Evolutionary conservation across 1,140 invertebrate species (phyloP).

Genomic region (Megalonaias nervosa): DNA sequence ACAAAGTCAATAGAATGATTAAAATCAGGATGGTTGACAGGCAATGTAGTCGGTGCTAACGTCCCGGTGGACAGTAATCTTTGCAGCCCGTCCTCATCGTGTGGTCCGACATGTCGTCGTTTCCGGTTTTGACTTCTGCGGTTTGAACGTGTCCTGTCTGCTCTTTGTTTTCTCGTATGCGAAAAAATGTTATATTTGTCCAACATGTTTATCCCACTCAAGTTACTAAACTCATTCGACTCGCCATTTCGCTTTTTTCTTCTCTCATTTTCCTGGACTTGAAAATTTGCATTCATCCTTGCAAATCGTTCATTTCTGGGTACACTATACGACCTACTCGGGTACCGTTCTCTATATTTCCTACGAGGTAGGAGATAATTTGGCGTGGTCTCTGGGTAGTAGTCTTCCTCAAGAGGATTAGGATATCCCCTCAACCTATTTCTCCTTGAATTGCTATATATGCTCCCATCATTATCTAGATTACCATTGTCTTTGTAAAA

Average conservation of each 20-base stretch:
- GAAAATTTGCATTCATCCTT: too few species aligned
- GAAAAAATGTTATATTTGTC: constrained; percentile 11
- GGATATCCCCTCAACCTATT: too few species aligned
- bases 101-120: constrained; percentile 71
- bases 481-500: too few species aligned
- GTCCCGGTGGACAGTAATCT: constrained; percentile 72
- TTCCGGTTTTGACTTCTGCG: constrained; percentile 17
- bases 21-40: constrained; percentile 53
- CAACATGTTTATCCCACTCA: not conserved
- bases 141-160: not conserved
- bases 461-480: too few species aligned
- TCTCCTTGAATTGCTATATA: too few species aligned
- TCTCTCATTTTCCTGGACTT: too few species aligned
- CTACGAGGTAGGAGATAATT: too few species aligned
- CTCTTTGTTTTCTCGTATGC: constrained; percentile 3
- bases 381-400: too few species aligned
- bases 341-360: too few species aligned
- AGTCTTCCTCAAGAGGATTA: too few species aligned
- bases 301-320: too few species aligned
- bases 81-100: constrained; percentile 72
- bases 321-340: too few species aligned
- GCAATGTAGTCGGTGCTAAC: constrained; percentile 69
- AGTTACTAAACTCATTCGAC: not conserved
- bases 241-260: not conserved
- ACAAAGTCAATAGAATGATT: constrained; percentile 72